Conservation (phyloP, 2,888 invertebrate genomes). For the Xestia c-nigrum region DNA sequence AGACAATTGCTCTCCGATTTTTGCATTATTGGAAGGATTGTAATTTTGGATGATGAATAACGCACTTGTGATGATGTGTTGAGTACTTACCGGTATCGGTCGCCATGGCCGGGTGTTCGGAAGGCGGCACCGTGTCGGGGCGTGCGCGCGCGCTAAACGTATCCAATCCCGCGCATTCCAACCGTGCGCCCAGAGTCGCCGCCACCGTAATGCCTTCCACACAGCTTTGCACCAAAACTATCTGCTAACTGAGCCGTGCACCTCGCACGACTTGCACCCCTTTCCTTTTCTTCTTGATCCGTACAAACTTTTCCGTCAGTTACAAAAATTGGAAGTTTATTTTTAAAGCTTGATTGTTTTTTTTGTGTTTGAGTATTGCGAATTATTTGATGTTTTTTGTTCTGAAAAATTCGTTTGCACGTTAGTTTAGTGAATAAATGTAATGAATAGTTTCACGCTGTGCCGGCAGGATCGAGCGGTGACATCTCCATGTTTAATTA, state of each 20-base stretch:
- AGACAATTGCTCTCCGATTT: not conserved
- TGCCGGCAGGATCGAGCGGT: constrained; percentile 70
- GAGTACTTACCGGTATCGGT: constrained; percentile 87
- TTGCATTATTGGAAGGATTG: not conserved
- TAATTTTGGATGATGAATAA: not conserved
- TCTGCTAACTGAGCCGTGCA: constrained; percentile 63
- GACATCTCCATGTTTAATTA: constrained; percentile 66
- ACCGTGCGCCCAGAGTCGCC: constrained; percentile 84
- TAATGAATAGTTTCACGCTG: constrained; percentile 34
- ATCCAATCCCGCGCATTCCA: constrained; percentile 89
- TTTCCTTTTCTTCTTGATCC: constrained; percentile 21
- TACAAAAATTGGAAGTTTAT: constrained; percentile 64
- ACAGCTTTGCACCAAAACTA: constrained; percentile 72
- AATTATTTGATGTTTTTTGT: constrained; percentile 71
- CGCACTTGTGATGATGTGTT: constrained; percentile 14
- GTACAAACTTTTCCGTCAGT: constrained; percentile 49
- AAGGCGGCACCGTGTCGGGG: constrained; percentile 89
- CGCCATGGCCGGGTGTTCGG: constrained; percentile 89
- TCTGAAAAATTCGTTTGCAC: constrained; percentile 70
- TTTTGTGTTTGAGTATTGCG: constrained; percentile 72
- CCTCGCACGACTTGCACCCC: constrained; percentile 52
- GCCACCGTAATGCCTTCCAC: constrained; percentile 84
- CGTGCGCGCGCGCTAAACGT: constrained; percentile 87
- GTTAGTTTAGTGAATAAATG: constrained; percentile 56
- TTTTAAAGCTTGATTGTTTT: constrained; percentile 75